Evolutionary conservation across 2,113 vertebrate species (phyloP).

Genomic region (Xenopus tropicalis): UCB_Xtro_10.0 CM004450.2:38827001-38827500

Average conservation of each 20-base stretch:
- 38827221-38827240: conserved; percentile 34
- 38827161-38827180: conserved; percentile 64
- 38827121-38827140: conserved; percentile 59
- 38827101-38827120: conserved; percentile 46
- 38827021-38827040: conserved; percentile 59
- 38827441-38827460: conserved; percentile 52
- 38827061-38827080: conserved; percentile 42
- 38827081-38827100: conserved; percentile 55
- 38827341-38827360: background rate
- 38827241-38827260: conserved; percentile 21
- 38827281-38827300: conserved; percentile 34
- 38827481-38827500: conserved; percentile 52
- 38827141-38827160: conserved; percentile 46
- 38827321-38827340: conserved; percentile 37
- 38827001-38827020: conserved; percentile 80
- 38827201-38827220: conserved; percentile 65
- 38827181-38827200: conserved; percentile 71
- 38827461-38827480: conserved; percentile 85
- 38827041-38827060: conserved; percentile 48
- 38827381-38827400: conserved; percentile 16
- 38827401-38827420: conserved; percentile 33
- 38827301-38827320: conserved; percentile 43
- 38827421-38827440: conserved; percentile 44
- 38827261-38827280: conserved; percentile 25
- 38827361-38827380: conserved; percentile 14